Percentiles rank a stretch among this genome's conserved stretches.
phyloP scores from a whole-genome alignment of 2,888 invertebrate genomes.

The Epinotia demarniana region DNA sequence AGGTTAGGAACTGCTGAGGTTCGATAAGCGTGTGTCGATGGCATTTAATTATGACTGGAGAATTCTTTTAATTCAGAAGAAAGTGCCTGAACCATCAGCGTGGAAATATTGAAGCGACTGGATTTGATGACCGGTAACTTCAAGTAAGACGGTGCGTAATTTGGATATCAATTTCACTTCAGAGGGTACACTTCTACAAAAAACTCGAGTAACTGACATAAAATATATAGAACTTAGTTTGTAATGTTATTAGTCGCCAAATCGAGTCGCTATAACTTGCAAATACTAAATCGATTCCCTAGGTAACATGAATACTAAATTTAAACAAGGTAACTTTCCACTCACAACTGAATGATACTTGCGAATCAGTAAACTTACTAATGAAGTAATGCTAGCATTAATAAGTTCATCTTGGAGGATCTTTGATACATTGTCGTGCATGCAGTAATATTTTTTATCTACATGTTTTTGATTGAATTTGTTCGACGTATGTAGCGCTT shows the following conservation, averaged over 20 bases:
- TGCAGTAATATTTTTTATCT: conserved; percentile 75
- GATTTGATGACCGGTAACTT: conserved; percentile 9
- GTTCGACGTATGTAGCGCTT: conserved; percentile 56
- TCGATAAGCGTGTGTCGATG: not conserved
- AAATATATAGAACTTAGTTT: not conserved
- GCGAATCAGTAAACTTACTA: conserved; percentile 49
- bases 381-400: conserved; percentile 51
- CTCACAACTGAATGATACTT: conserved; percentile 52
- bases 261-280: conserved; percentile 14
- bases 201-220: not conserved
- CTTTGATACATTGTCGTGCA: conserved; percentile 78
- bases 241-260: not conserved
- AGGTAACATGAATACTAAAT: conserved; percentile 38
- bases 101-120: not conserved
- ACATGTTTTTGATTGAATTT: conserved; percentile 71
- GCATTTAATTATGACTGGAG: not conserved
- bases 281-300: conserved; percentile 32
- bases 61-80: not conserved
- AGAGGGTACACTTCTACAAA: not conserved
- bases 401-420: conserved; percentile 71
- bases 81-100: conserved; percentile 17
- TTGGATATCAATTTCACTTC: too few species aligned
- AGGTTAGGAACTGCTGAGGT: too few species aligned
- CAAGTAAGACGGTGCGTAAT: not conserved
- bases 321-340: conserved; percentile 44